Percentiles rank a stretch among this genome's conserved stretches.
Evolutionary conservation across 1,140 invertebrate genomes (phyloP).

Genomic region (Pseudomyrmex pallidus): DNA sequence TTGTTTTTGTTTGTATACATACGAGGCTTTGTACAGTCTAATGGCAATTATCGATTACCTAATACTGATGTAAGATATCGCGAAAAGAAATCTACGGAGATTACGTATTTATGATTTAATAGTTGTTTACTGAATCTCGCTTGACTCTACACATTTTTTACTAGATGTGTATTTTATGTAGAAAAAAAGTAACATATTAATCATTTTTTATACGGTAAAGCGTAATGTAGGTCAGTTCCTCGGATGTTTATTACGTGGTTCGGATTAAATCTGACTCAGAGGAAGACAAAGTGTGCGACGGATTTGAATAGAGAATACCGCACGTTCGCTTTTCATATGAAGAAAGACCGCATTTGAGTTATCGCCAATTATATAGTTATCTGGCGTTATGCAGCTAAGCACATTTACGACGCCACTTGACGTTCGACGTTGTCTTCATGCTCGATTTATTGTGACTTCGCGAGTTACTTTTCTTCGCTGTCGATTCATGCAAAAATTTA

Average conservation of each 20-base stretch:
- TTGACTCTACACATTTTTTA: not conserved
- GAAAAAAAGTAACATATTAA: not conserved
- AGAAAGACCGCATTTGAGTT: conserved; percentile 42
- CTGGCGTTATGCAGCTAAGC: conserved; percentile 22
- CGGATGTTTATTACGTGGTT: not conserved
- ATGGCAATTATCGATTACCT: not conserved
- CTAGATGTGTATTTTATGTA: no score
- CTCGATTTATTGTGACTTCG: conserved; percentile 45
- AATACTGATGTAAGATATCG: not conserved
- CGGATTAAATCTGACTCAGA: not conserved
- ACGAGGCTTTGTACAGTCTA: not conserved
- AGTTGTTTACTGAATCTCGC: not conserved
- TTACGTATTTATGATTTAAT: conserved; percentile 5
- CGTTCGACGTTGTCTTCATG: conserved; percentile 11
- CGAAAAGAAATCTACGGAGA: not conserved
- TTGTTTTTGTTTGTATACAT: not conserved
- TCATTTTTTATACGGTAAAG: conserved; percentile 9
- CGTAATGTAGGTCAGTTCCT: conserved; percentile 4
- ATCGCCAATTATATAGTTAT: conserved; percentile 54
- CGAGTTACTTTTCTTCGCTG: conserved; percentile 17
- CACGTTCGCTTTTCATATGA: not conserved
- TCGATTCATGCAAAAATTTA: conserved; percentile 38
- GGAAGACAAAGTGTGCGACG: conserved; percentile 2
- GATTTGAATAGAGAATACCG: not conserved
- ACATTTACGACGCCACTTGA: conserved; percentile 28